Evolutionary conservation across 2,797 vertebrate genomes (phyloP), one percentile per base, ranked within the genome.

Genomic region (Thalassophryne amazonica): DNA sequence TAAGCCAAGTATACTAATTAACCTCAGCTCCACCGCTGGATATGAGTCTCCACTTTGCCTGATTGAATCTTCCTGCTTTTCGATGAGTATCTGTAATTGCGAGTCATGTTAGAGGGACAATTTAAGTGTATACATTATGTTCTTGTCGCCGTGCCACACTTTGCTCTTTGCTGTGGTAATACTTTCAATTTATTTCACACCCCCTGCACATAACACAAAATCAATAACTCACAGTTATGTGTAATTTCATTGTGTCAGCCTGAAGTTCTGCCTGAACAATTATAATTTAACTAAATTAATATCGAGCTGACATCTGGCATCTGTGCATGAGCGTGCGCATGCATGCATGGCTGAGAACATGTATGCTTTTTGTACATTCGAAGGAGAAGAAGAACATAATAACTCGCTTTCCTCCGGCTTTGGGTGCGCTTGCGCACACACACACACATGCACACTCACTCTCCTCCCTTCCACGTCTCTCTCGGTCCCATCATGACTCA

Each of bases 141-240:
- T 73, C 66, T 42, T 76, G 77, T 84, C 67, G 35, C 52, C 12
- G 10, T 51, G 23, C 57, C 60, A 46, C 69, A 47, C 76, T 73
- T 54, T 32, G 50, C 65, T 39, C 39, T 3, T 50, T 16, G 58
- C 55, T 16, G 41, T 30, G 8, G 62, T 68, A 69, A 77, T 63
- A 69, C 66, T 76, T 78, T 62, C 74, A 59, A 77, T 85, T 78
- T 80, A 78, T 81, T 87, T 87, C 80, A 85, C 84, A 78, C 79
- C 62, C 77, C 38, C 68, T 79, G 80, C 74, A 66, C 79, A 73
- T 49, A 74, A 85, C 82, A 84, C 77, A 70, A 78, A 84, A 86
- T 81, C 84, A 76, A 83, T 86, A 83, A 36, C 66, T 83, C 54
- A 71, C 60, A 57, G 58, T 74, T 73, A 69, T 62, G 75, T 76